Conservation (phyloP, 1,140 invertebrate species). For the Bacillus rossius region DNA sequence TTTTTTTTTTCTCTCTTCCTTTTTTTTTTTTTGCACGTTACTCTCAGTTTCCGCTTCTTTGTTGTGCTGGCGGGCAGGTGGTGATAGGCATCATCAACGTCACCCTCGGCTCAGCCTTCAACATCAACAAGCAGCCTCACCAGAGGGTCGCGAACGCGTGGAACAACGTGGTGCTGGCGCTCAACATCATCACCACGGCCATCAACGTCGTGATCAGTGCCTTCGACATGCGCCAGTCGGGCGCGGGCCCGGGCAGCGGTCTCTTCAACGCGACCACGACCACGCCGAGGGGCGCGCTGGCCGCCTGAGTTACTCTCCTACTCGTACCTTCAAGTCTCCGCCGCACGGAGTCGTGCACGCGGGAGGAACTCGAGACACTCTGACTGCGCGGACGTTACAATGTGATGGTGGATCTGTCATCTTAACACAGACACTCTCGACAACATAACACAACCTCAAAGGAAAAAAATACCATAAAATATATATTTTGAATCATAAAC, state of each 20-base stretch:
- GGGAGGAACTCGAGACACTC: too few species aligned
- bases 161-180: slow-evolving; percentile 53
- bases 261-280: too few species aligned
- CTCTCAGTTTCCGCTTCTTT: slow-evolving; percentile 9
- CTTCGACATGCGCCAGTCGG: slow-evolving; percentile 44
- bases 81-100: slow-evolving; percentile 53
- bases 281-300: too few species aligned
- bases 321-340: too few species aligned
- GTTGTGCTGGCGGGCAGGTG: slow-evolving; percentile 41
- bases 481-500: too few species aligned
- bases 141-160: slow-evolving; percentile 52
- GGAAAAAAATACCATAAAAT: too few species aligned
- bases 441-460: too few species aligned
- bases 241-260: background rate
- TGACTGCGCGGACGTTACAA: too few species aligned
- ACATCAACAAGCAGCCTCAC: slow-evolving; percentile 55
- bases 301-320: too few species aligned
- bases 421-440: too few species aligned
- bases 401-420: too few species aligned
- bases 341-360: too few species aligned
- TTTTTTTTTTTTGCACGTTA: background rate
- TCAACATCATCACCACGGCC: slow-evolving; percentile 54
- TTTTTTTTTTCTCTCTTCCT: slow-evolving; percentile 22
- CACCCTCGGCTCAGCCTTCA: slow-evolving; percentile 51
- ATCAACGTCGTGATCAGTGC: slow-evolving; percentile 53